Percentiles rank a stretch among this genome's conserved stretches.
These are phyloP conservation scores for Gadopsis marmoratus DNA, from an alignment of 2,797 vertebrate genomes.

Conservation along the genomic window DNA sequence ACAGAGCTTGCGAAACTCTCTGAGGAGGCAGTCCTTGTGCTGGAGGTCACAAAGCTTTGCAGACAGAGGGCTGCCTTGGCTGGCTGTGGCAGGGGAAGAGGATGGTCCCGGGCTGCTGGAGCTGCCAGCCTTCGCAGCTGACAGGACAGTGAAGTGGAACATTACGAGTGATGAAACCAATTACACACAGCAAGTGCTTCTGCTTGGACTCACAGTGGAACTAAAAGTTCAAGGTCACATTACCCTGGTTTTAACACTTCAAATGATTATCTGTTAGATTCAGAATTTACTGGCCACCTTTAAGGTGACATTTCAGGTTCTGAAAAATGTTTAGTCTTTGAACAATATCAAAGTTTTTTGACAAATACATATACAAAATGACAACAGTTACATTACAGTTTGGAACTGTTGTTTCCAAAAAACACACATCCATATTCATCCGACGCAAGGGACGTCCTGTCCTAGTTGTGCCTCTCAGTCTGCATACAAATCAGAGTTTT, in stretches of 20 bases:
- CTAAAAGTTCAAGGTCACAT: background rate
- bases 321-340: no score
- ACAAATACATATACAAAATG: background rate
- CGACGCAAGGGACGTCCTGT: background rate
- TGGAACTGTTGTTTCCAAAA: constrained; percentile 3
- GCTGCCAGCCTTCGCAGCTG: constrained; percentile 83
- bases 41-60: constrained; percentile 87
- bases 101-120: constrained; percentile 68
- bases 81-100: constrained; percentile 63
- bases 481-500: background rate
- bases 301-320: background rate
- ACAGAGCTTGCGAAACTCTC: constrained; percentile 96
- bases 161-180: background rate
- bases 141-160: constrained; percentile 5
- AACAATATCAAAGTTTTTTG: background rate
- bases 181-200: background rate
- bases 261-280: background rate
- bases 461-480: background rate
- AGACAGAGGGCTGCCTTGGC: constrained; percentile 84
- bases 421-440: background rate
- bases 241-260: background rate
- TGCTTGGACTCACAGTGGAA: background rate
- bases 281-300: background rate
- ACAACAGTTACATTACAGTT: background rate
- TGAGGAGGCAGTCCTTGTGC: constrained; percentile 95